Conservation (phyloP, 2,113 vertebrate species). For the Ochotona princeps region DNA sequence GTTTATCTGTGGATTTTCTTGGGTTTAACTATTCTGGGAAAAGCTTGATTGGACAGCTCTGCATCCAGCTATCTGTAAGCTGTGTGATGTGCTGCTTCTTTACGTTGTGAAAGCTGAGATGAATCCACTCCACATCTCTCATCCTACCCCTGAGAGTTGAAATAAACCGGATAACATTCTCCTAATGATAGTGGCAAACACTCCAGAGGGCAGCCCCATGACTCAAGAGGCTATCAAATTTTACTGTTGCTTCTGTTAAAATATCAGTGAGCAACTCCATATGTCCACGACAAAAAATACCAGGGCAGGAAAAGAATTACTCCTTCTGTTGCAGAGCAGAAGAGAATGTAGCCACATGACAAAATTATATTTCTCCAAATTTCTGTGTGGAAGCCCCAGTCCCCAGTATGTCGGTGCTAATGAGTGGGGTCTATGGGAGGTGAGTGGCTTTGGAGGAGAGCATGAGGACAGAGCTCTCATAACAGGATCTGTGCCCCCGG, state of each 20-base stretch:
- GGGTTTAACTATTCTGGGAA: background rate
- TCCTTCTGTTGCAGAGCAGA: background rate
- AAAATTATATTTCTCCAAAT: background rate
- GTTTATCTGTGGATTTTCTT: background rate
- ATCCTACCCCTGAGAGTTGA: background rate
- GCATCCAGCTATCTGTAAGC: background rate
- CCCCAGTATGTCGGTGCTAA: background rate
- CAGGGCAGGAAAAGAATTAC: background rate
- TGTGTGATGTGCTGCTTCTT: background rate
- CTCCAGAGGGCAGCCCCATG: background rate
- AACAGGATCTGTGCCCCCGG: background rate
- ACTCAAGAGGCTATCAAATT: background rate
- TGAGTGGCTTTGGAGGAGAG: background rate
- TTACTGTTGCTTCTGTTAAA: background rate
- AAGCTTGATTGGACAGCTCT: background rate
- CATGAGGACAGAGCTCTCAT: too few species aligned
- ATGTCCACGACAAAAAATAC: background rate
- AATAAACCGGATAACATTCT: background rate
- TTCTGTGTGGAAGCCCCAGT: background rate
- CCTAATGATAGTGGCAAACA: background rate
- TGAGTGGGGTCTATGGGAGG: background rate
- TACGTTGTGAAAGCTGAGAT: background rate
- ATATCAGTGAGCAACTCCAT: background rate
- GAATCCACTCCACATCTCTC: background rate
- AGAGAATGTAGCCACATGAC: background rate